phyloP scores from a whole-genome alignment of 2,888 invertebrate genomes.

The Saturnia japonica region DNA sequence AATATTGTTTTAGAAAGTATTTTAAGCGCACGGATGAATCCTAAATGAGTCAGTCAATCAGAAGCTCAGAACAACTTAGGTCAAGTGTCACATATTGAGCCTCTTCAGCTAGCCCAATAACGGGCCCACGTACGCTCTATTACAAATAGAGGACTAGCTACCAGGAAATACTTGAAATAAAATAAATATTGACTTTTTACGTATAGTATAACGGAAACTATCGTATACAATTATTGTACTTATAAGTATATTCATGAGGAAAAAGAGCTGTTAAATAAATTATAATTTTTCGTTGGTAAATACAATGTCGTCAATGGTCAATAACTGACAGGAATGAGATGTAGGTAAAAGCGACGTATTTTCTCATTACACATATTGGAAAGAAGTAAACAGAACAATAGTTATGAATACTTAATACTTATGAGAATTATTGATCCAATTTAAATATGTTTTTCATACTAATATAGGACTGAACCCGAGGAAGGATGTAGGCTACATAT shows the following conservation, averaged over 20 bases:
- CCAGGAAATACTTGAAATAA: constrained; percentile 3
- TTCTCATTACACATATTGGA: neutral
- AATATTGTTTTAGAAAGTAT: no score
- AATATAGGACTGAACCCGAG: neutral
- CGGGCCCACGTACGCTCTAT: neutral
- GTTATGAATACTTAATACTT: neutral
- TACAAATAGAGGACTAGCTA: neutral
- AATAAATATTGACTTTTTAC: neutral
- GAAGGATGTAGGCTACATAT: neutral
- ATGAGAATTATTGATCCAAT: neutral
- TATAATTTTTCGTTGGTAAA: neutral
- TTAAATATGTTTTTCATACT: neutral
- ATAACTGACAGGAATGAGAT: neutral
- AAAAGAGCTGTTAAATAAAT: neutral
- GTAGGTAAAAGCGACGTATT: neutral
- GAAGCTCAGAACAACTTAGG: neutral
- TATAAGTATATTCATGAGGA: neutral
- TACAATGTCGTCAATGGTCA: neutral
- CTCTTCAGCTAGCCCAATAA: neutral
- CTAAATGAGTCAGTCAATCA: neutral
- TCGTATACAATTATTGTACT: neutral
- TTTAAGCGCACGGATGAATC: neutral
- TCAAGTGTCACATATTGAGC: neutral
- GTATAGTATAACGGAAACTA: neutral
- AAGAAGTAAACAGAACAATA: neutral